Conservation (phyloP, 2,797 vertebrate genomes). For the Ciconia nigra region DNA sequence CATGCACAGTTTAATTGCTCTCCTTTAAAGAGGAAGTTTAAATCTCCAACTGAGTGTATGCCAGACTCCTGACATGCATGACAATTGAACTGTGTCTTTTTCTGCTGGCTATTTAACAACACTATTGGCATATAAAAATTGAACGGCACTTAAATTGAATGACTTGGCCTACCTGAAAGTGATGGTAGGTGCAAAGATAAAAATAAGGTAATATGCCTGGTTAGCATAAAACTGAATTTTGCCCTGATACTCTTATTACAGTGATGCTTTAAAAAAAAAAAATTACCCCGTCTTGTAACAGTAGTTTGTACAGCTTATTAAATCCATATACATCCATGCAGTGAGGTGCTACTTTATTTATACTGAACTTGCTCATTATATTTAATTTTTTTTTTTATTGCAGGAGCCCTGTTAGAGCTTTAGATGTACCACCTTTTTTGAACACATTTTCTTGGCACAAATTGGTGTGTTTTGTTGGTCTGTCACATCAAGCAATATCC, state of each 20-base stretch:
- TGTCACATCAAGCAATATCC: slow-evolving; percentile 64
- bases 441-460: slow-evolving; percentile 56
- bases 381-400: neutral
- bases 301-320: neutral
- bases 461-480: slow-evolving; percentile 61
- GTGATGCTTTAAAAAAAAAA: neutral
- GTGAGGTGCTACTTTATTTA: neutral
- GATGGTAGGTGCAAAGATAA: neutral
- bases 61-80: slow-evolving; percentile 52
- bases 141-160: neutral
- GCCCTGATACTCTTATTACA: neutral
- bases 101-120: slow-evolving; percentile 32
- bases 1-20: slow-evolving; percentile 15
- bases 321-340: neutral
- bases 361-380: neutral
- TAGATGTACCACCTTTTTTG: slow-evolving; percentile 32
- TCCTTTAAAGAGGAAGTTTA: slow-evolving; percentile 49
- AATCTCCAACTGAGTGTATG: slow-evolving; percentile 46
- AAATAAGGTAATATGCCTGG: neutral
- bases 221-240: neutral
- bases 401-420: slow-evolving; percentile 13
- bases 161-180: neutral
- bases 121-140: slow-evolving; percentile 36
- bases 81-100: slow-evolving; percentile 50
- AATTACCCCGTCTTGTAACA: neutral